Conservation (phyloP, 2,888 invertebrate genomes). For the Acronicta leporina region DNA sequence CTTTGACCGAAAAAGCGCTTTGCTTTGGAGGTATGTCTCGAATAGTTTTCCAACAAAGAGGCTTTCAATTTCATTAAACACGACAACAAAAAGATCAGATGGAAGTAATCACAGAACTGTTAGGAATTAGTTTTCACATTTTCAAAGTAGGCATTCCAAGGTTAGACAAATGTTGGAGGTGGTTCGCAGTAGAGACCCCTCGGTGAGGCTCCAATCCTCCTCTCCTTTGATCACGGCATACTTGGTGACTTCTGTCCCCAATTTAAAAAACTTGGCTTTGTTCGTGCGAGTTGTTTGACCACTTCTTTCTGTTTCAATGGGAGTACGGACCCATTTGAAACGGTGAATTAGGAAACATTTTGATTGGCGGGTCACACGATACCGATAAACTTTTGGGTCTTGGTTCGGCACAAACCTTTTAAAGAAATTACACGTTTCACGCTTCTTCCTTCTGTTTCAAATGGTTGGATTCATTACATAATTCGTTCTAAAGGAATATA, state of each 20-base stretch:
- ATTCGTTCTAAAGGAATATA: constrained; percentile 43
- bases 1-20: constrained; percentile 57
- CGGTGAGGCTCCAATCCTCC: constrained; percentile 64
- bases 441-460: constrained; percentile 42
- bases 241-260: constrained; percentile 72
- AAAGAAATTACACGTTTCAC: constrained; percentile 61
- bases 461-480: constrained; percentile 59
- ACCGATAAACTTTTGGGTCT: constrained; percentile 65
- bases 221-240: constrained; percentile 78
- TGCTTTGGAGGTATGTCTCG: constrained; percentile 61
- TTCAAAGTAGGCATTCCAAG: constrained; percentile 82
- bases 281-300: constrained; percentile 70
- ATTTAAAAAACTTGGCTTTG: constrained; percentile 73
- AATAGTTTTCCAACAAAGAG: constrained; percentile 72
- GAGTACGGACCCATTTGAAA: constrained; percentile 62
- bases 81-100: constrained; percentile 72
- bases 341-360: constrained; percentile 69
- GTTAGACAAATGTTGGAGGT: constrained; percentile 78
- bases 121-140: constrained; percentile 82
- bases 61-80: constrained; percentile 78
- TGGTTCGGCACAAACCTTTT: constrained; percentile 62
- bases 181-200: constrained; percentile 65
- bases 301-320: constrained; percentile 68
- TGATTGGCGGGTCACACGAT: constrained; percentile 66
- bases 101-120: constrained; percentile 73